Evolutionary conservation across 2,888 invertebrate species (phyloP).

Genomic region (Leucozona laternaria): DNA sequence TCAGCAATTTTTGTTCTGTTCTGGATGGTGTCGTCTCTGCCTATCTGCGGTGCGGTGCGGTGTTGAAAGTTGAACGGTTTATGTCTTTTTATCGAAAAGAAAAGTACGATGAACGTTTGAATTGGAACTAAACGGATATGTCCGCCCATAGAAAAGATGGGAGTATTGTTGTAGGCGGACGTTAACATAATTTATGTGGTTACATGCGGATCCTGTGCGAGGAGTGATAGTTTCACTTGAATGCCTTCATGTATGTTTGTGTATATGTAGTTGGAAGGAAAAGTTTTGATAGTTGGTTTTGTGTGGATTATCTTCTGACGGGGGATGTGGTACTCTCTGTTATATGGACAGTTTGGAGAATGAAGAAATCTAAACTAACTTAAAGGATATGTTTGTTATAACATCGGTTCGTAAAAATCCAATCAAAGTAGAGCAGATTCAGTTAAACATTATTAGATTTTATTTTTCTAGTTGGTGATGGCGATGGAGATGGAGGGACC

Average conservation of each 20-base stretch:
- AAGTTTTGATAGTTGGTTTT: constrained; percentile 47
- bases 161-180: constrained; percentile 80
- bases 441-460: neutral
- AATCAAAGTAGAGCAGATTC: neutral
- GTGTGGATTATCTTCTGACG: constrained; percentile 20
- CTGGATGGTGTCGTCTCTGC: constrained; percentile 42
- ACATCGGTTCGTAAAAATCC: neutral
- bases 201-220: constrained; percentile 77
- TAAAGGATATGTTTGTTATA: neutral
- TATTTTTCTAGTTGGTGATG: neutral
- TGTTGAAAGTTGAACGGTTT: constrained; percentile 78
- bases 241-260: constrained; percentile 21
- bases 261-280: neutral
- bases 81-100: constrained; percentile 76
- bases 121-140: constrained; percentile 65
- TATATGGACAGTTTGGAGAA: too few species aligned
- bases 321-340: neutral
- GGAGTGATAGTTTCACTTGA: constrained; percentile 69
- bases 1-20: constrained; percentile 80
- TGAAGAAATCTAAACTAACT: neutral
- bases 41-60: constrained; percentile 48
- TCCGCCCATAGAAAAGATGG: constrained; percentile 53
- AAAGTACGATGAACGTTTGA: constrained; percentile 11
- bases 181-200: constrained; percentile 83
- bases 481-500: neutral